These are phyloP conservation scores for Octopus bimaculoides DNA, from an alignment of 1,140 invertebrate genomes.

Conservation along the genomic window DNA sequence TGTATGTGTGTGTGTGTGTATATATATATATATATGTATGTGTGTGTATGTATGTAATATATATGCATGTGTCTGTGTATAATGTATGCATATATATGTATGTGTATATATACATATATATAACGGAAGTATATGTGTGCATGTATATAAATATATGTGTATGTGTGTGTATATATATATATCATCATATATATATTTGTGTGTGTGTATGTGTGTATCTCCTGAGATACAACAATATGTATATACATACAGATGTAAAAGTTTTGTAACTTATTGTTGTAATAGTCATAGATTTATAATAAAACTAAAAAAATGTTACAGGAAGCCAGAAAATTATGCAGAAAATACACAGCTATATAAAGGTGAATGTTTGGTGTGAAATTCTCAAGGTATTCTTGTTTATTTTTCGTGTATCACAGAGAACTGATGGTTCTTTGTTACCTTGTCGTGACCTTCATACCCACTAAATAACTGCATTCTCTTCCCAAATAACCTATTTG, in stretches of 20 bases:
- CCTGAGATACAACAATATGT: background rate
- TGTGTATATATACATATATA: background rate
- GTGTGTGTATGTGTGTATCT: background rate
- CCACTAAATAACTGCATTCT: no score
- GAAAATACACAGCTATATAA: no score
- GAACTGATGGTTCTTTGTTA: no score
- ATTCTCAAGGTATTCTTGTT: no score
- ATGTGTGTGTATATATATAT: background rate
- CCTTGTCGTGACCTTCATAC: no score
- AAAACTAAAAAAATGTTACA: no score
- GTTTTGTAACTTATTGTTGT: no score
- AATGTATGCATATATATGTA: background rate
- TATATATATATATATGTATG: background rate
- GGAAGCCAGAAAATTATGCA: no score
- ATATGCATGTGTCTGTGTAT: background rate
- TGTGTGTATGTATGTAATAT: background rate
- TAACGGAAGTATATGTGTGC: background rate
- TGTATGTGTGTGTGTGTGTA: background rate
- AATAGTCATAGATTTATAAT: no score
- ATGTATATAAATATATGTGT: background rate
- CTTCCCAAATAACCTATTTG: no score
- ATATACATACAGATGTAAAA: background rate
- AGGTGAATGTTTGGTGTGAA: no score
- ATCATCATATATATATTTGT: background rate
- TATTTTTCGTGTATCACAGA: no score